A percentile compares a stretch with the other conserved stretches of the same genome.
Evolutionary conservation across 2,888 invertebrate species (phyloP).

Genomic region (Aleiodes alternator): DNA sequence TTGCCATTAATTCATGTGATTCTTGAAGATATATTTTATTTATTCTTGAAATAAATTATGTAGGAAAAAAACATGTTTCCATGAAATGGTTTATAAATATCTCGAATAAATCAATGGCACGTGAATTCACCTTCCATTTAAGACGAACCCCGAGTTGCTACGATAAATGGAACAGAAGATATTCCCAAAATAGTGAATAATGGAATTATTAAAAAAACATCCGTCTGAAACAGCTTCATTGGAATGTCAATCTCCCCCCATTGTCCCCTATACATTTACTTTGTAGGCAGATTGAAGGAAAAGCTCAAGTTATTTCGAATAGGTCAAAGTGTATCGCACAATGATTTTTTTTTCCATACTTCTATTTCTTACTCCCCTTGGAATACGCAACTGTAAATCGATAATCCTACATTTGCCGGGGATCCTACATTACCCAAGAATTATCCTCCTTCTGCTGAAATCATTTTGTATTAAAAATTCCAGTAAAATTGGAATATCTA

Average conservation of each 20-base stretch:
- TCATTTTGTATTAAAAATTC: not conserved
- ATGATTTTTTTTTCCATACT: not conserved
- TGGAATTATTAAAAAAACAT: not conserved
- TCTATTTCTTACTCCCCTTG: not conserved
- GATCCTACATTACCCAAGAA: not conserved
- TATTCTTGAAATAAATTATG: too few species aligned
- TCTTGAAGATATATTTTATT: too few species aligned
- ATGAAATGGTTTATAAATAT: too few species aligned
- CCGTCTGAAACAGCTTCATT: not conserved
- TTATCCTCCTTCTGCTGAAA: constrained; percentile 12
- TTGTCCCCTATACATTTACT: constrained; percentile 6
- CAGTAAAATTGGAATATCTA: constrained; percentile 20
- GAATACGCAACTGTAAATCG: not conserved
- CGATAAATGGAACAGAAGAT: too few species aligned
- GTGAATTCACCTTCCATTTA: too few species aligned
- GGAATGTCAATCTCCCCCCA: constrained; percentile 7
- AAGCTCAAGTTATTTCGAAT: constrained; percentile 19
- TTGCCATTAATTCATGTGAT: too few species aligned
- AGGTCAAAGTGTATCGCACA: constrained; percentile 17
- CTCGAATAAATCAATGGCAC: too few species aligned
- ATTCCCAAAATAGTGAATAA: too few species aligned
- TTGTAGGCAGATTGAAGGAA: not conserved
- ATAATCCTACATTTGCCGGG: not conserved
- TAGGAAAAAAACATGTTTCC: too few species aligned
- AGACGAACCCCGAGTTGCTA: too few species aligned